A percentile compares a stretch with the other conserved stretches of the same genome.
Conservation (phyloP, 2,888 invertebrate species). For the Thera obeliscata region DNA sequence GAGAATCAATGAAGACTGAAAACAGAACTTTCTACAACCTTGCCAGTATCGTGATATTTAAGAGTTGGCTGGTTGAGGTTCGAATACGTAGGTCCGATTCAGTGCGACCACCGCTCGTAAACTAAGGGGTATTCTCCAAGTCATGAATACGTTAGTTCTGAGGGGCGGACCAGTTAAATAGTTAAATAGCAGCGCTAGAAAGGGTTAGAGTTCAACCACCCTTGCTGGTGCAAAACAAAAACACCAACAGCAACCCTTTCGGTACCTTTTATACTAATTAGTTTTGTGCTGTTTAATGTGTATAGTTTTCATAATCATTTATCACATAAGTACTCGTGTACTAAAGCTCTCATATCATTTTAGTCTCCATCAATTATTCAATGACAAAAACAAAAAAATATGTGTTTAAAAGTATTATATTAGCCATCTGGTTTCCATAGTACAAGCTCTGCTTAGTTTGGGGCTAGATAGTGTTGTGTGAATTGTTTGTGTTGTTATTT, state of each 20-base stretch:
- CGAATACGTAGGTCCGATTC: slow-evolving; percentile 73
- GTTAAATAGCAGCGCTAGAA: slow-evolving; percentile 71
- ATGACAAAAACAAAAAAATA: too few relatives aligned
- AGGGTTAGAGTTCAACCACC: slow-evolving; percentile 51
- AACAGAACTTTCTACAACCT: slow-evolving; percentile 50
- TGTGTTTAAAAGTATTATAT: too few relatives aligned
- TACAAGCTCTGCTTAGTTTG: too few relatives aligned
- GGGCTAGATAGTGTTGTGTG: too few relatives aligned
- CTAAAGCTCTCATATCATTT: too few relatives aligned
- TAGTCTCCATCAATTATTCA: too few relatives aligned
- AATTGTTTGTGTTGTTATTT: too few relatives aligned
- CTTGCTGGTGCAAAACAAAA: slow-evolving; percentile 37
- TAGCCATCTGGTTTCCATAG: too few relatives aligned
- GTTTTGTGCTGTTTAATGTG: slow-evolving; percentile 21
- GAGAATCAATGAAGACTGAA: background rate
- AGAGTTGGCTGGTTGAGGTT: slow-evolving; percentile 56
- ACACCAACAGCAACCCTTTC: slow-evolving; percentile 24
- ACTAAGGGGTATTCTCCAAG: slow-evolving; percentile 73
- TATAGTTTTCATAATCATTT: background rate
- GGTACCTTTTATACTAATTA: slow-evolving; percentile 33
- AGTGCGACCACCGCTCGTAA: slow-evolving; percentile 75
- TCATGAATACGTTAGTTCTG: slow-evolving; percentile 80
- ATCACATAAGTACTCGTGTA: background rate
- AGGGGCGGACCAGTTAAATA: slow-evolving; percentile 73
- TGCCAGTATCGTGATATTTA: slow-evolving; percentile 68